A percentile compares a stretch with the other conserved stretches of the same genome.
These are phyloP conservation scores for Campoplex nolae DNA, from an alignment of 2,888 invertebrate genomes.

Conservation along the genomic window DNA sequence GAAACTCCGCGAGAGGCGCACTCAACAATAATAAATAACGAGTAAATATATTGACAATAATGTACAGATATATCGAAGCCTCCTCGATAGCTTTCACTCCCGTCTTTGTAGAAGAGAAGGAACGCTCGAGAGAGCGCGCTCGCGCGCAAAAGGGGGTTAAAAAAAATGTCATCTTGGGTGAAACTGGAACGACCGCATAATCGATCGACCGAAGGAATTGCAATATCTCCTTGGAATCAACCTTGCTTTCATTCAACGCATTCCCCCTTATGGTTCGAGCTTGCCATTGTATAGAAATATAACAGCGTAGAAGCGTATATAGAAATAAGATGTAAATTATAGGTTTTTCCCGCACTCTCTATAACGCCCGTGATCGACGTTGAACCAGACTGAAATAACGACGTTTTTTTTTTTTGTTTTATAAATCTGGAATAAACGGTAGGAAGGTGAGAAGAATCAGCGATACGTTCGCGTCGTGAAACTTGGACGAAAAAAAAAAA, in stretches of 20 bases:
- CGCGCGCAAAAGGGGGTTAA: conserved; percentile 57
- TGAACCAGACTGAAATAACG: neutral
- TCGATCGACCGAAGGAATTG: conserved; percentile 76
- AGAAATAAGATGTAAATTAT: conserved; percentile 46
- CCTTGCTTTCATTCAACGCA: conserved; percentile 82
- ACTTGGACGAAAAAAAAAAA: too few species aligned
- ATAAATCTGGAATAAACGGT: neutral
- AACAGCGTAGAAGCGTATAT: conserved; percentile 10
- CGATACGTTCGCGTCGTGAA: too few species aligned
- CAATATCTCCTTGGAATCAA: conserved; percentile 81
- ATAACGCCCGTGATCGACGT: neutral
- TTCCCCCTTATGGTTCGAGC: conserved; percentile 75
- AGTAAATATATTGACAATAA: neutral
- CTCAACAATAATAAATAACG: conserved; percentile 4
- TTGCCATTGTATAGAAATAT: conserved; percentile 58
- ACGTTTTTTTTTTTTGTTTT: neutral
- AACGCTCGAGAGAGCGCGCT: conserved; percentile 29
- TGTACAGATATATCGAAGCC: conserved; percentile 15
- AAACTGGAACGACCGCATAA: conserved; percentile 76
- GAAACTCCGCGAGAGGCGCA: neutral
- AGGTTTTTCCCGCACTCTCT: conserved; percentile 30
- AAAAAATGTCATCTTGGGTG: conserved; percentile 69
- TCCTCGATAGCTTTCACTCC: conserved; percentile 61
- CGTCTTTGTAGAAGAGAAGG: conserved; percentile 23
- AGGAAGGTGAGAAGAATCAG: neutral